Base-by-base conservation (phyloP, 1,140 invertebrate genomes). In the Drusus annulatus region DNA sequence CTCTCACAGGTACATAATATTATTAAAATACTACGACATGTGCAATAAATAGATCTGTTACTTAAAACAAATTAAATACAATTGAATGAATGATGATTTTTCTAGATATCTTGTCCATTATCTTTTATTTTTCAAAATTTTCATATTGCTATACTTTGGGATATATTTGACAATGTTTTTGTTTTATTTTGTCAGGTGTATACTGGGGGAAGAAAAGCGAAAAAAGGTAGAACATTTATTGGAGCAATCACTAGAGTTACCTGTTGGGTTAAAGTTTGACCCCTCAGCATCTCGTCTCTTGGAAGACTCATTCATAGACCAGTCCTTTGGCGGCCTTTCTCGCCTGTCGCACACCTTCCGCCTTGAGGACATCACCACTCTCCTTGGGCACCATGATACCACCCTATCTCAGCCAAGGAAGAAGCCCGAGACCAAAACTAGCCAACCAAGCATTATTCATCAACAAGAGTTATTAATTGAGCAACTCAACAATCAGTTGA, bases 1-100 rank as follows among this genome's bases (percentile, higher is more conserved):
- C 7, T 92, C 92, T 71, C 91, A 94, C 81, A 93, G 93, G 89
- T 90, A 86, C 6, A n/a, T 63, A 86, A 86, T 86, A 25, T 28
- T 73, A 36, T 36, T 7, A 36, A 36, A 36, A 36, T 36, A 36
- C 0, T 36, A 0, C 31, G 4, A 7, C 31, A 36, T 8, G 10
- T 45, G 8, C 36, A 13, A 7, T 45, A 13, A 45, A 45, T 45
- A 45, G 36, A 45, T 13, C 10, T 45, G 36, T 45, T 45, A n/a
- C n/a, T n/a, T n/a, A n/a, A n/a, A n/a, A n/a, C n/a, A n/a, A n/a
- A n/a, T n/a, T n/a, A n/a, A n/a, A n/a, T n/a, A n/a, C n/a, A n/a
- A n/a, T n/a, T n/a, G n/a, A n/a, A n/a, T n/a, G n/a, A n/a, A n/a
- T n/a, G n/a, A n/a, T 45, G 36, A 0, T 45, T 45, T 13, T 7